Conservation (phyloP, 2,797 vertebrate genomes). For the Nannoperca australis region DNA sequence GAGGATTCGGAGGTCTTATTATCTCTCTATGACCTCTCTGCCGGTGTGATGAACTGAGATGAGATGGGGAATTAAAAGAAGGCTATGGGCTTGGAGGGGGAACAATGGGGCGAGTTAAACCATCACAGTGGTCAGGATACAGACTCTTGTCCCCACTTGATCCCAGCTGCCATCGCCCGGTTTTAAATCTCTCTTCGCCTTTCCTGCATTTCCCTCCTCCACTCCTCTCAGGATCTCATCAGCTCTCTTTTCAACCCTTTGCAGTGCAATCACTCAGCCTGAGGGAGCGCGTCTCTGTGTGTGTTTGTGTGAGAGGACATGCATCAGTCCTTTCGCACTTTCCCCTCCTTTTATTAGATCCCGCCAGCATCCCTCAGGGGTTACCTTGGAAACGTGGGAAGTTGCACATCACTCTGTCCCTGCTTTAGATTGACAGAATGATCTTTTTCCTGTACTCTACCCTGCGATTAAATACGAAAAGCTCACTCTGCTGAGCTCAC, state of each 20-base stretch:
- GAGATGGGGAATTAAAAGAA: slow-evolving; percentile 42
- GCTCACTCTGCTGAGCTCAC: slow-evolving; percentile 18
- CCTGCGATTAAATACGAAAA: slow-evolving; percentile 62
- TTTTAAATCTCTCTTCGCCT: slow-evolving; percentile 49
- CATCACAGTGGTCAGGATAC: slow-evolving; percentile 46
- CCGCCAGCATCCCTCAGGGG: slow-evolving; percentile 41
- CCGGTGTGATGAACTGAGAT: slow-evolving; percentile 33
- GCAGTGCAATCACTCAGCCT: slow-evolving; percentile 73
- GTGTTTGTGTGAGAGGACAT: slow-evolving; percentile 41
- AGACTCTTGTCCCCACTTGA: slow-evolving; percentile 60
- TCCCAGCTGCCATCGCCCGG: slow-evolving; percentile 50
- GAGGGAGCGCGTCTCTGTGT: slow-evolving; percentile 24
- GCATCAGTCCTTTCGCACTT: slow-evolving; percentile 53
- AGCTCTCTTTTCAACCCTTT: slow-evolving; percentile 56
- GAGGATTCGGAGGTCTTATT: slow-evolving; percentile 33
- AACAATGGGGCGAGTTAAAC: slow-evolving; percentile 32
- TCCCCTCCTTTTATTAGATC: slow-evolving; percentile 63
- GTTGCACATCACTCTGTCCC: slow-evolving; percentile 45
- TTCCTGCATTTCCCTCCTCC: slow-evolving; percentile 7
- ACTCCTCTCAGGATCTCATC: slow-evolving; percentile 65
- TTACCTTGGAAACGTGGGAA: slow-evolving; percentile 71
- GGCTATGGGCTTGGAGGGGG: not conserved
- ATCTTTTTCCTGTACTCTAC: slow-evolving; percentile 25
- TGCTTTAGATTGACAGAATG: slow-evolving; percentile 51
- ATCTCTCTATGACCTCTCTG: slow-evolving; percentile 29